phyloP scores from a whole-genome alignment of 1,140 invertebrate genomes.

The Physella acuta region DNA sequence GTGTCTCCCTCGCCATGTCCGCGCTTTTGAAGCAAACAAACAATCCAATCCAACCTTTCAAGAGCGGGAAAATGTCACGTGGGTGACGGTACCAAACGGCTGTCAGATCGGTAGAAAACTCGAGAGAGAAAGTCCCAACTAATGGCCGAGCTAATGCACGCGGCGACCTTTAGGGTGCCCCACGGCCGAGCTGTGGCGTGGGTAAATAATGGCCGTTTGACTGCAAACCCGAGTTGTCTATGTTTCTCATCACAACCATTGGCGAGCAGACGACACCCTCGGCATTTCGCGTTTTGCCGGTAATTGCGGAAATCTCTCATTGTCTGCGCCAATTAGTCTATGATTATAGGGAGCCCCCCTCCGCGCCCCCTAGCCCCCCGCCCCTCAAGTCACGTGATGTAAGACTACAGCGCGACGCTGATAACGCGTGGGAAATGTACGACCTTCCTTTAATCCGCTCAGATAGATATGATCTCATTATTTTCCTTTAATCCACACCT shows the following conservation, averaged over 20 bases:
- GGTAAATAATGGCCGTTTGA: conserved; percentile 17
- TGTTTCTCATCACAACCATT: conserved; percentile 13
- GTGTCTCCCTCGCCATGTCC: no score
- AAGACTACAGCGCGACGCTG: background rate
- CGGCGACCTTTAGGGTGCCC: background rate
- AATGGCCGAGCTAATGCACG: conserved; percentile 1
- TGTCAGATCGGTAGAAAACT: no score
- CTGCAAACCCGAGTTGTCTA: conserved; percentile 9
- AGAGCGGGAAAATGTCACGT: no score
- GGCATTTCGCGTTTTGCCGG: conserved; percentile 5
- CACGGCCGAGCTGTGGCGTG: background rate
- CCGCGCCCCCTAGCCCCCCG: no score
- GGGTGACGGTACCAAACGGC: no score
- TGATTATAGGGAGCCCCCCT: background rate
- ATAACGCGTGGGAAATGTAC: background rate
- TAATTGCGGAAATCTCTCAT: conserved; percentile 4
- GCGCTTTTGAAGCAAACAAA: no score
- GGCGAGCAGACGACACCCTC: conserved; percentile 10
- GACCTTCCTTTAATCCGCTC: background rate
- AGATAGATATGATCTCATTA: background rate
- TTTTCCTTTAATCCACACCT: background rate
- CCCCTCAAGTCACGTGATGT: background rate
- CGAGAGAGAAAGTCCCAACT: no score
- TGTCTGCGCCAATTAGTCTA: background rate
- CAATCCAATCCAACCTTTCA: no score